phyloP scores from a whole-genome alignment of 1,140 invertebrate species.

The Heliothis subflexa region DNA sequence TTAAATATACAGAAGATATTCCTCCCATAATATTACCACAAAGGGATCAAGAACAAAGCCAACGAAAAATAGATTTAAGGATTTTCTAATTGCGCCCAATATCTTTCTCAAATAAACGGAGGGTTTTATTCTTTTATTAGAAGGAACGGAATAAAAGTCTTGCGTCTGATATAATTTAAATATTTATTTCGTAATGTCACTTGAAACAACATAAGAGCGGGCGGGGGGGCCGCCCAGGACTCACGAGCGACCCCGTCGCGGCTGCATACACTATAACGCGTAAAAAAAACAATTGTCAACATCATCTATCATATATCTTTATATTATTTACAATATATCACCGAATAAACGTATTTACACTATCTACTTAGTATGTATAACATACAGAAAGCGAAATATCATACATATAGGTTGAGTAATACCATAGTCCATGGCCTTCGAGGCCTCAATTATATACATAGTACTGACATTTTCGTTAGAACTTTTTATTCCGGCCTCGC shows the following conservation, averaged over 20 bases:
- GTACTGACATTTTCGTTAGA: constrained; percentile 77
- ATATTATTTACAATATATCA: constrained; percentile 77
- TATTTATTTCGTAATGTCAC: constrained; percentile 86
- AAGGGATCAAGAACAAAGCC: constrained; percentile 29
- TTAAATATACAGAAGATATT: constrained; percentile 40
- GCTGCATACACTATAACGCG: constrained; percentile 77
- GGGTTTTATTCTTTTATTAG: constrained; percentile 2
- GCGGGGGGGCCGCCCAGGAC: constrained; percentile 76
- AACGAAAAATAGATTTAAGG: constrained; percentile 34
- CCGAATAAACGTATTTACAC: constrained; percentile 81
- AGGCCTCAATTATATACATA: constrained; percentile 71
- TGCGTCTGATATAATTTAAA: constrained; percentile 80
- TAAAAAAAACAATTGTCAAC: constrained; percentile 76
- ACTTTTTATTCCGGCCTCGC: constrained; percentile 85
- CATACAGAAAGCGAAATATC: constrained; percentile 81
- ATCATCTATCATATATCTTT: constrained; percentile 73
- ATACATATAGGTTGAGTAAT: constrained; percentile 72
- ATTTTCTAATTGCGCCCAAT: constrained; percentile 34
- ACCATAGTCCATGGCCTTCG: constrained; percentile 67
- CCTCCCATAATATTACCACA: constrained; percentile 36
- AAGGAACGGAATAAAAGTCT: constrained; percentile 63
- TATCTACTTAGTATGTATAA: constrained; percentile 82
- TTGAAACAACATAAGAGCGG: constrained; percentile 79
- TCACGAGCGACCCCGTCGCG: constrained; percentile 73
- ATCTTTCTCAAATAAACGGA: constrained; percentile 30